These are phyloP conservation scores for Cassiopea andromeda DNA, from an alignment of 30 jellyfish, hydroid and myxozoan genomes.

Conservation along the genomic window DNA sequence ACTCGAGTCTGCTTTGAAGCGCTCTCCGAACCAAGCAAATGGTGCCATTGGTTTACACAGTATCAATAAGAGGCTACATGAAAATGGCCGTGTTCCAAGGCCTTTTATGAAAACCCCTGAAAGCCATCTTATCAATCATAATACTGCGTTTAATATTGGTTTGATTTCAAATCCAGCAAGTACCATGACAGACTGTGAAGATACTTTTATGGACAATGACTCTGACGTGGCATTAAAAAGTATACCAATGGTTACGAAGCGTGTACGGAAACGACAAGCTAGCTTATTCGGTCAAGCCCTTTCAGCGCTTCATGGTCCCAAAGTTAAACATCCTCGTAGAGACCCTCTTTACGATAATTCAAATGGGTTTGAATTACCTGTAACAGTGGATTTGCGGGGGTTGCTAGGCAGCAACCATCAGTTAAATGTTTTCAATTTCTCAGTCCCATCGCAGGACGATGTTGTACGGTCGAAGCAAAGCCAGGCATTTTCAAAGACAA, in stretches of 20 bases:
- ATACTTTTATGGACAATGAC: background rate
- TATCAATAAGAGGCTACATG: background rate
- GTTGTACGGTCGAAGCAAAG: constrained; percentile 54
- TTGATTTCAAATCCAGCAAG: background rate
- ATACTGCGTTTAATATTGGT: background rate
- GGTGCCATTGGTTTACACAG: background rate
- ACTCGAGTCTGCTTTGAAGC: background rate
- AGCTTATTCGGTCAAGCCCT: constrained; percentile 42
- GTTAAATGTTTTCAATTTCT: constrained; percentile 33
- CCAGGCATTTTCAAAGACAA: constrained; percentile 38
- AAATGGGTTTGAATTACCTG: background rate
- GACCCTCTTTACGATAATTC: background rate
- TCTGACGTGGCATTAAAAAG: background rate
- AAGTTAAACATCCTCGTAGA: background rate
- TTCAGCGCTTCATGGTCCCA: background rate
- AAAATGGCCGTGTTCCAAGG: background rate
- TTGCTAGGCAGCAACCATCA: background rate
- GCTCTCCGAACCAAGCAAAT: background rate
- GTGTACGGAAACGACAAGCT: constrained; percentile 13
- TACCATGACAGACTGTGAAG: background rate
- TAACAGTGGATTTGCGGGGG: constrained; percentile 6
- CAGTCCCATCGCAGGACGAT: constrained; percentile 94
- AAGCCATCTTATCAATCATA: background rate
- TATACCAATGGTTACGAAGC: background rate
- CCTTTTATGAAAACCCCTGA: background rate